Evolutionary conservation across 2,113 vertebrate genomes (phyloP), one percentile per base, ranked within the genome.

Genomic region (Grammomys surdaster): DNA sequence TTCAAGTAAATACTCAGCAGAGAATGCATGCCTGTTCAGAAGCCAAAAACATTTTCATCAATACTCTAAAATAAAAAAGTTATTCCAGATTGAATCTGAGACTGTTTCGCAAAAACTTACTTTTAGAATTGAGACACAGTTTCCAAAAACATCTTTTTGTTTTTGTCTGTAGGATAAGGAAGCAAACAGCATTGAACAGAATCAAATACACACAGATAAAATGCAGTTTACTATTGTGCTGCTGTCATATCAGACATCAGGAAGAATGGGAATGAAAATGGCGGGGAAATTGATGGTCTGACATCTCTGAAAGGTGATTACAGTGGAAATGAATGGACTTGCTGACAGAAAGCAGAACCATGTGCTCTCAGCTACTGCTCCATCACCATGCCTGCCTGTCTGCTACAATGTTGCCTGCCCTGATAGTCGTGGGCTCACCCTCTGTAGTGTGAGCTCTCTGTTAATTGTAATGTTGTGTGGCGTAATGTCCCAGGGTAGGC

Each of bases 1-100:
- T 70, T 90, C 73, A 91, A 86, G 48, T 16, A 36, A 91, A 87
- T 54, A 63, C 11, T n/a, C 88, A 75, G 31, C 11, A 19, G 75
- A 75, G 56, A 93, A 87, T 20, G 10, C 8, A 84, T 36, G 73
- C 91, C 46, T 86, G 87, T 43, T 72, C 88, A 85, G 69, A 93
- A 60, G 75, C 56, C 92, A 96, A 92, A 90, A 75, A 54, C 88
- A 54, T 84, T 93, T 93, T 89, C 84, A 94, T 22, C n/a, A 46
- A 89, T 70, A 87, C 7, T 95, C 93, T 54, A 86, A 85, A 82
- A 92, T 76, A 56, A 94, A 86, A 86, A 93, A 88, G 60, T 75
- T 73, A 92, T 56, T 91, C 87, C 92, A 89, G 54, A 91, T 94
- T 92, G 93, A 46, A 72, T 77, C 67, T 77, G 54, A 81, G 70